Percentiles rank a stretch among this genome's conserved stretches.
Evolutionary conservation across 2,113 vertebrate genomes (phyloP).

Genomic region (Rhombomys opimus): DNA sequence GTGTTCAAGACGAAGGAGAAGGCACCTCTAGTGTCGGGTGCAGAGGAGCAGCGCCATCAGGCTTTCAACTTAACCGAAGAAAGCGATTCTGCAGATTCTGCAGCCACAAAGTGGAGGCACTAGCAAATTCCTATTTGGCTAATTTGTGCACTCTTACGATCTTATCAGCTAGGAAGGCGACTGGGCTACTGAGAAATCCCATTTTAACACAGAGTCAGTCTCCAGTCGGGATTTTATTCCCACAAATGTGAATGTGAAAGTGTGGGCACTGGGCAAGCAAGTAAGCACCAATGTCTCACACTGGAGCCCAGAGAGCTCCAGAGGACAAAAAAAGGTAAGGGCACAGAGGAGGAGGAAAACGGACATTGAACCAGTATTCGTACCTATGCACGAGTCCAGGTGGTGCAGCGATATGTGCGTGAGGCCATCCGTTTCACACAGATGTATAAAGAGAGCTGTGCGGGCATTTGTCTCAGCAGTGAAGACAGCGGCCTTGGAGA

Average conservation of each 20-base stretch:
- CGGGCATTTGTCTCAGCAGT: accelerated
- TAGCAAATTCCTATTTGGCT: neutral
- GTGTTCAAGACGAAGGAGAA: neutral
- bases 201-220: accelerated
- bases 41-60: neutral
- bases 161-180: neutral
- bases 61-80: neutral
- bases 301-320: accelerated
- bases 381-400: accelerated
- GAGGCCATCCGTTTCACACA: accelerated
- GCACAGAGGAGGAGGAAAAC: accelerated
- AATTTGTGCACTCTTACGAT: neutral
- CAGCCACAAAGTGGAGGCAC: neutral
- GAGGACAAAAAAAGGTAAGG: neutral
- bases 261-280: accelerated
- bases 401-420: accelerated
- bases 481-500: too few relatives aligned
- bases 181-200: neutral
- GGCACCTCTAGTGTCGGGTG: accelerated
- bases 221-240: accelerated
- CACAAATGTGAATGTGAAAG: accelerated
- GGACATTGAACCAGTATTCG: accelerated
- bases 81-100: neutral
- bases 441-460: accelerated
- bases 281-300: accelerated